Base-by-base conservation (phyloP, 2,888 invertebrate species). In the Papilio demoleus region DNA sequence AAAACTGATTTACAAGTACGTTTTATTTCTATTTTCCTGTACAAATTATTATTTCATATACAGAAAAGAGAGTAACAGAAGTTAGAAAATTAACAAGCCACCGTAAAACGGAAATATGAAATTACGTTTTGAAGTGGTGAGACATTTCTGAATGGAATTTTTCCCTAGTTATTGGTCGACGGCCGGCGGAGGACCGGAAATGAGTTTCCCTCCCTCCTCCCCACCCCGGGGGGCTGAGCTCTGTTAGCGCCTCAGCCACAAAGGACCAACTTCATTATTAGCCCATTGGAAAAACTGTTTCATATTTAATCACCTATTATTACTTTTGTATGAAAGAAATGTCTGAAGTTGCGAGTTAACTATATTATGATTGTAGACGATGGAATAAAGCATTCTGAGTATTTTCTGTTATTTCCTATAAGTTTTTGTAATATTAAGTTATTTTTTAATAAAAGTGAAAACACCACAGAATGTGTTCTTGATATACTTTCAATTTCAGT, bases 181-280 rank as follows among this genome's bases (percentile, higher is more conserved):
- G 87, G 88, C 88, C 88, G 87, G 76, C 84, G 83, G 79, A 85
- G 79, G 80, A 78, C 84, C 84, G 92, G 92, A 92, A 92, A 92
- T 92, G 91, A 92, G 90, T 88, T 90, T 86, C 81, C 74, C 85
- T 70, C 60, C 72, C 74, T 72, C 74, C 79, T 72, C 72, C 53
- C 65, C 65, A 66, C 50, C 66, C 65, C 42, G 61, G 17, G 34
- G 61, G 70, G 70, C n/a, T n/a, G 61, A 73, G 70, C 74, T 74
- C 72, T 76, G 67, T 67, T 62, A 68, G 31, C 68, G 47, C 68
- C 64, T 60, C 62, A 40, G 58, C 58, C 62, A 61, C 50, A 76
- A 75, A 81, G 81, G 81, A 86, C 80, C 79, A 80, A 81, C 83
- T 83, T 87, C 82, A 86, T 88, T 88, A 88, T 85, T 83, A 83